Conservation (phyloP, 2,113 vertebrate species). For the Leptosomus discolor region DNA sequence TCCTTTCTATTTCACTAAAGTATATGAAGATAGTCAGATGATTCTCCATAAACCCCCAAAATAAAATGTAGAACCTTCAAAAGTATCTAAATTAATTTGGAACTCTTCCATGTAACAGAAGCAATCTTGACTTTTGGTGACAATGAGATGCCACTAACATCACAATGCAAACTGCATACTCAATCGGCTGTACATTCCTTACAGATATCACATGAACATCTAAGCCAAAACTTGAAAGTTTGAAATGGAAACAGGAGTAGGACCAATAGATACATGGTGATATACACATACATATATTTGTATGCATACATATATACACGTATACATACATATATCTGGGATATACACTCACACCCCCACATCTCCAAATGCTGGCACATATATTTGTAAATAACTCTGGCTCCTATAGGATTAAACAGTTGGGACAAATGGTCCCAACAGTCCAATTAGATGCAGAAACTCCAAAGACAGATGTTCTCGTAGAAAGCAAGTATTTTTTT, state of each 20-base stretch:
- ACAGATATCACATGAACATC: background rate
- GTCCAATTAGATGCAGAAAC: background rate
- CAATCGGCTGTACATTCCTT: background rate
- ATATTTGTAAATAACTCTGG: background rate
- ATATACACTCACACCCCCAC: background rate
- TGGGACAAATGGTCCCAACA: background rate
- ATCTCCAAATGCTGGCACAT: background rate
- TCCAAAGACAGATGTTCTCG: background rate
- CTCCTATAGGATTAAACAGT: background rate
- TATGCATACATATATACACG: background rate
- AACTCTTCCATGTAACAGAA: background rate
- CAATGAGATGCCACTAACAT: background rate
- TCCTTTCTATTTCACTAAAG: background rate
- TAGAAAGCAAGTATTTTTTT: background rate
- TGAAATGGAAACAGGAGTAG: background rate
- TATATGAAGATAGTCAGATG: background rate
- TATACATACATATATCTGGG: no score
- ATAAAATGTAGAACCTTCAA: background rate
- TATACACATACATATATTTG: background rate
- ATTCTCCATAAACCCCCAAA: background rate
- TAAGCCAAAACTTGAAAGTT: background rate
- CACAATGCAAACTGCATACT: background rate
- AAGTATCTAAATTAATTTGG: background rate
- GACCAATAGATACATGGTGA: background rate
- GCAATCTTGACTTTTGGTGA: background rate